Conservation (phyloP, 2,888 invertebrate genomes). For the Sinotaia quadrata region DNA sequence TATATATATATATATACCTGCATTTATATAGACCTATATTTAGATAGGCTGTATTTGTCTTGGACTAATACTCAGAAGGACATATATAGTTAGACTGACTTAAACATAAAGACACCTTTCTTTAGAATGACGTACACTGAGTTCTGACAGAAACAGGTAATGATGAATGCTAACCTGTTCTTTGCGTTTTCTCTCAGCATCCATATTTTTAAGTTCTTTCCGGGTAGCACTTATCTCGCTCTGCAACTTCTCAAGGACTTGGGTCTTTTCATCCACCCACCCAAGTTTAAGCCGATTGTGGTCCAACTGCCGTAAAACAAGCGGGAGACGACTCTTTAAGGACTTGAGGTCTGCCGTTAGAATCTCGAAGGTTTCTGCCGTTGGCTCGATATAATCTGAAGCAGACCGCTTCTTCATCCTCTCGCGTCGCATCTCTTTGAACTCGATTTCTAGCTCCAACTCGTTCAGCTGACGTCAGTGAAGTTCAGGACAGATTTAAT, state of each 20-base stretch:
- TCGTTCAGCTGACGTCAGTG: slow-evolving; percentile 57
- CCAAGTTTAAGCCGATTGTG: slow-evolving; percentile 51
- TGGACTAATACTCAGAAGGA: no score
- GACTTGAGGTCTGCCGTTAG: slow-evolving; percentile 56
- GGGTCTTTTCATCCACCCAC: slow-evolving; percentile 56
- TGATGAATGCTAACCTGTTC: slow-evolving; percentile 8
- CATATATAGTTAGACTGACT: no score
- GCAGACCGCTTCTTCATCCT: slow-evolving; percentile 42
- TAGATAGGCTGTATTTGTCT: no score
- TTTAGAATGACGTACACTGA: no score
- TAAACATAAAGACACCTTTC: no score
- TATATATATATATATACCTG: no score
- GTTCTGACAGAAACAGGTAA: no score
- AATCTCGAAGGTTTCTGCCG: slow-evolving; percentile 53
- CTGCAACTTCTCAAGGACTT: slow-evolving; percentile 46
- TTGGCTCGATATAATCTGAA: slow-evolving; percentile 36
- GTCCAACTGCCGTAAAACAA: slow-evolving; percentile 48
- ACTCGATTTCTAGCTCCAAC: slow-evolving; percentile 58
- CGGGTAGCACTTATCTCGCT: slow-evolving; percentile 40
- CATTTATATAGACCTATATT: no score
- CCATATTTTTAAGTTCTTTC: slow-evolving; percentile 43
- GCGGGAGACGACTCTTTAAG: slow-evolving; percentile 53
- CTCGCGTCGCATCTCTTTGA: slow-evolving; percentile 56
- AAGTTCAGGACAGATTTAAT: no score
- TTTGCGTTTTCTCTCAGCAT: slow-evolving; percentile 31